These are phyloP conservation scores for Zaprionus lachaisei DNA, from an alignment of 1,140 invertebrate species.

Conservation along the genomic window DNA sequence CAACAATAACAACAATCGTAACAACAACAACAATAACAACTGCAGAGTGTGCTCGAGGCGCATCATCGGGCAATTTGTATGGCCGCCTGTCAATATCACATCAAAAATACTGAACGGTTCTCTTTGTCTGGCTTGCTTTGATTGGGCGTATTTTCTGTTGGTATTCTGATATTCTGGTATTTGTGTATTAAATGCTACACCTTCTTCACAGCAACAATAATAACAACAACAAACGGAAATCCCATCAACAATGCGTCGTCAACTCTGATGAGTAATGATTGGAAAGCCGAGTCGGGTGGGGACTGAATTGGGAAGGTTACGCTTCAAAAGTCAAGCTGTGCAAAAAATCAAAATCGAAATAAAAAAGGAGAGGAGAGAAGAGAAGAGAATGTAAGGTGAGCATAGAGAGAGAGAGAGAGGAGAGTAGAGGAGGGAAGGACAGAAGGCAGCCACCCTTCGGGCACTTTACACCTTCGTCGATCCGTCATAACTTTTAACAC, in stretches of 20 bases:
- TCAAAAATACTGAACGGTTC: conserved; percentile 67
- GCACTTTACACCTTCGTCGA: conserved; percentile 81
- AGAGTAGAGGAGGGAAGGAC: conserved; percentile 21
- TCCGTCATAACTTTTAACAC: conserved; percentile 83
- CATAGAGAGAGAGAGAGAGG: conserved; percentile 21
- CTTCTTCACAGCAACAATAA: conserved; percentile 24
- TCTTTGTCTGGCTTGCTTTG: conserved; percentile 73
- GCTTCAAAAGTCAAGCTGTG: conserved; percentile 76
- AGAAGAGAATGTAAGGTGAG: conserved; percentile 21
- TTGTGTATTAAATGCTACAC: conserved; percentile 44
- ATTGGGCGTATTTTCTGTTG: conserved; percentile 51
- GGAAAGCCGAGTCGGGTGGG: conserved; percentile 45
- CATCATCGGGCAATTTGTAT: conserved; percentile 71
- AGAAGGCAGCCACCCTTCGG: conserved; percentile 53
- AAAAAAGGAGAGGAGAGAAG: conserved; percentile 27
- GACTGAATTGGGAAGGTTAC: conserved; percentile 10
- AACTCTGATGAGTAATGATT: conserved; percentile 73
- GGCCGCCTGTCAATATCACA: conserved; percentile 75
- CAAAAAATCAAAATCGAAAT: conserved; percentile 49
- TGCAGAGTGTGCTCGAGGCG: conserved; percentile 14
- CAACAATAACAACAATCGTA: conserved; percentile 52
- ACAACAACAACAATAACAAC: not conserved
- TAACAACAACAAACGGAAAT: conserved; percentile 55
- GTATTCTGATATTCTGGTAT: conserved; percentile 10
- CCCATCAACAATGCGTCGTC: conserved; percentile 68